Evolutionary conservation across 2,888 invertebrate species (phyloP).

Genomic region (Leptopilina drosophilae): DNA sequence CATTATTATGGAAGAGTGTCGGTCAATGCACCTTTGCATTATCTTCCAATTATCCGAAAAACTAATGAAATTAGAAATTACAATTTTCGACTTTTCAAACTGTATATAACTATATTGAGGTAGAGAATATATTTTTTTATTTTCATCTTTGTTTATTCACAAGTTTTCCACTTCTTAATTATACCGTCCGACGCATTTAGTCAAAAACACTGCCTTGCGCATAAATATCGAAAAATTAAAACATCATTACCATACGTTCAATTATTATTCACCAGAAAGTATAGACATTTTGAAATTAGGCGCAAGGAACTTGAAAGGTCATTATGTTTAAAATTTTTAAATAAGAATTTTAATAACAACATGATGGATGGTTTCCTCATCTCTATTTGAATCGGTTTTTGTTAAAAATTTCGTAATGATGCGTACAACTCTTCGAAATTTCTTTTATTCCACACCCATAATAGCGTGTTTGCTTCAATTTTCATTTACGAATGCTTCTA

Average conservation of each 20-base stretch:
- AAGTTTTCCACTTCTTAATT: conserved; percentile 62
- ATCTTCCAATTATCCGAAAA: not conserved
- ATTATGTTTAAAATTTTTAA: conserved; percentile 18
- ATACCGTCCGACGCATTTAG: conserved; percentile 47
- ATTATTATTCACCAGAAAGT: conserved; percentile 23
- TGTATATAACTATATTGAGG: no score
- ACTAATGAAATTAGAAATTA: not conserved
- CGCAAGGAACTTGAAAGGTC: conserved; percentile 19
- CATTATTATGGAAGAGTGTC: conserved; percentile 33
- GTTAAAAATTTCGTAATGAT: conserved; percentile 2
- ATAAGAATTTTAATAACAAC: conserved; percentile 31
- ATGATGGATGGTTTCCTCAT: conserved; percentile 20
- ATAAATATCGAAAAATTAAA: conserved; percentile 41
- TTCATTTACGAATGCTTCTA: not conserved
- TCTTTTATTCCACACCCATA: no score
- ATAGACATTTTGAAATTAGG: conserved; percentile 29
- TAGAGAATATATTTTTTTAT: no score
- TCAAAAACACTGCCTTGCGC: conserved; percentile 37
- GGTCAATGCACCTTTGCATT: conserved; percentile 31
- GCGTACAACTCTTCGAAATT: not conserved
- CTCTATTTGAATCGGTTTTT: not conserved
- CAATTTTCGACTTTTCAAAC: no score
- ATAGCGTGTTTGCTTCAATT: no score
- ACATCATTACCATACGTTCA: conserved; percentile 31
- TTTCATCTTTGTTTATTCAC: conserved; percentile 54